Evolutionary conservation across 2,888 invertebrate genomes (phyloP), one percentile per base, ranked within the genome.

Genomic region (Dinocampus coccinellae): DNA sequence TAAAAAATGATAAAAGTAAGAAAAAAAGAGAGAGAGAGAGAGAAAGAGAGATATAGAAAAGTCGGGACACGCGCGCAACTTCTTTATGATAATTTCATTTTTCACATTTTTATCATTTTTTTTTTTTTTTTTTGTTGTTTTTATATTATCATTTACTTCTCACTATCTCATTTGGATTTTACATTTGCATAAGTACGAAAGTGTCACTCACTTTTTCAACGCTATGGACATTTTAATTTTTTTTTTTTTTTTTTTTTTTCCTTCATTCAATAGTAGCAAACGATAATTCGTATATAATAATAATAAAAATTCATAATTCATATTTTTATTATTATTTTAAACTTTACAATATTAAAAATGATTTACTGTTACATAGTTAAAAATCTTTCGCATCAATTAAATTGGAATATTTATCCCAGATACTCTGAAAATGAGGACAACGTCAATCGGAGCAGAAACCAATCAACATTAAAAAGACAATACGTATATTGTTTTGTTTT

Each of bases 361-460:
- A n/a, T n/a, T n/a, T n/a, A n/a, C n/a, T n/a, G n/a, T n/a, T n/a
- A n/a, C n/a, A n/a, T n/a, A n/a, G n/a, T n/a, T n/a, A n/a, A n/a
- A n/a, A n/a, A n/a, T n/a, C n/a, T n/a, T n/a, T n/a, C n/a, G n/a
- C n/a, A n/a, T 26, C 47, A 34, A 16, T 20, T n/a, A 16, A 47
- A 2, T 47, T 47, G 47, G 7, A 47, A 13, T n/a, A n/a, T 47
- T 16, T 64, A 3, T 34, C 22, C 7, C 13, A 20, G 11, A 16
- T 11, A 20, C 61, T 26, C 16, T n/a, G 16, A 36, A 55, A 10
- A 16, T 55, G 39, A 67, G 69, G 64, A 74, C 70, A 69, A 62
- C 67, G 70, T 73, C 72, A 76, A 78, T 76, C 73, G 75, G 75
- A 77, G 72, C 78, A 75, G 72, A 75, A 76, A 74, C 72, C 69